Conservation (phyloP, 2,888 invertebrate genomes). For the Thumatha senex region DNA sequence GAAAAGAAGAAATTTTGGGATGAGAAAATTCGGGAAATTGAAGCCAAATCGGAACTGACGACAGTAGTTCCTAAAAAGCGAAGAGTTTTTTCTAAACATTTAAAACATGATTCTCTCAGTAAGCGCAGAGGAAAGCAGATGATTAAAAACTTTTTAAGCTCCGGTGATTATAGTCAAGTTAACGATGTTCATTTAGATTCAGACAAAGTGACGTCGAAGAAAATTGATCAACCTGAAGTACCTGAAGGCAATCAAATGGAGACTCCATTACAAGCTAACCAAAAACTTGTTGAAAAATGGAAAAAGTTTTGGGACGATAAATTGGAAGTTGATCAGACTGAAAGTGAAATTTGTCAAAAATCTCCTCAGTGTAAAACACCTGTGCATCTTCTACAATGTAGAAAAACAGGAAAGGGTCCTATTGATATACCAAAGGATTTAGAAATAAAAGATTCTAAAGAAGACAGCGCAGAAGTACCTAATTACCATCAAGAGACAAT, state of each 20-base stretch:
- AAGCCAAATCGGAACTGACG: conserved; percentile 66
- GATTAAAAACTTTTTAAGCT: conserved; percentile 61
- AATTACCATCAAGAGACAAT: conserved; percentile 24
- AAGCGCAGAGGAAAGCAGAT: conserved; percentile 74
- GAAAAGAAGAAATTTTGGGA: conserved; percentile 81
- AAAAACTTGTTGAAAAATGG: conserved; percentile 68
- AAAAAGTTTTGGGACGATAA: conserved; percentile 74
- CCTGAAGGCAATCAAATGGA: conserved; percentile 11
- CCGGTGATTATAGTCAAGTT: conserved; percentile 46
- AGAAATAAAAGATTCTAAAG: not conserved
- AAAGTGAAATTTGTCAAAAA: conserved; percentile 25
- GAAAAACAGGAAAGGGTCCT: not conserved
- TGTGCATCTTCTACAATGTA: not conserved
- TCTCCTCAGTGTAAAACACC: conserved; percentile 14
- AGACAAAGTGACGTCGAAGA: conserved; percentile 26
- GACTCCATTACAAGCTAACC: conserved; percentile 35
- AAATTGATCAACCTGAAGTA: conserved; percentile 21
- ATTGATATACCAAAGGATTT: not conserved
- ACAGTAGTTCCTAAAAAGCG: conserved; percentile 58
- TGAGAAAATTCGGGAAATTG: conserved; percentile 72
- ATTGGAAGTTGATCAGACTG: conserved; percentile 51
- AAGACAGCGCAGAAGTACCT: not conserved
- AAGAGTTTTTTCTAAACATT: conserved; percentile 56
- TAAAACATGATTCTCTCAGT: conserved; percentile 70
- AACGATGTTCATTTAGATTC: conserved; percentile 30